Conservation (phyloP, 2,888 invertebrate species). For the Luperina nickerlii region DNA sequence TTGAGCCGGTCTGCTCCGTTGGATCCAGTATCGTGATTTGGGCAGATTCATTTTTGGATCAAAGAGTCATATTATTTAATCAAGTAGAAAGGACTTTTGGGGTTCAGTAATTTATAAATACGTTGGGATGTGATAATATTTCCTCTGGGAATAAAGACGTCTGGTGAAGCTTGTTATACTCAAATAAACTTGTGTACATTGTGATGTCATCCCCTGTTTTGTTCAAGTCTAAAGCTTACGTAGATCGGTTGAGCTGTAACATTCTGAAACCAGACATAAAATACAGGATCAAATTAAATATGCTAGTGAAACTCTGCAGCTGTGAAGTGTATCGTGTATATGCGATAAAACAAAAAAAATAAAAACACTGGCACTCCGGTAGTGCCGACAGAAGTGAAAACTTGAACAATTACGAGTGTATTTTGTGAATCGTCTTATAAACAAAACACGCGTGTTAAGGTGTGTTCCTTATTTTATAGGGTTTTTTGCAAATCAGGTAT, state of each 20-base stretch:
- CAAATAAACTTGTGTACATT: constrained; percentile 13
- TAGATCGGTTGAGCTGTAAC: not conserved
- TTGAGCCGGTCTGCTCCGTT: constrained; percentile 78
- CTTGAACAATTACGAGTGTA: too few species aligned
- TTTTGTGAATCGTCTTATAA: too few species aligned
- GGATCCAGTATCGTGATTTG: constrained; percentile 69
- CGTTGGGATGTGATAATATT: constrained; percentile 51
- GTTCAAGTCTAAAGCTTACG: not conserved
- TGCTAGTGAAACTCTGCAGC: not conserved
- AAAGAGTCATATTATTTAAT: constrained; percentile 69
- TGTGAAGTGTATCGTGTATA: too few species aligned
- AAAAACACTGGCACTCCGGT: too few species aligned
- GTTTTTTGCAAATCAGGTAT: too few species aligned
- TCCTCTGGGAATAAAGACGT: constrained; percentile 34
- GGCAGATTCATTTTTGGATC: constrained; percentile 69
- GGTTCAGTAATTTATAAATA: constrained; percentile 65
- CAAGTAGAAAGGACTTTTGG: constrained; percentile 64
- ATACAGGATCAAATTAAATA: not conserved
- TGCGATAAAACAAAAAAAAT: too few species aligned
- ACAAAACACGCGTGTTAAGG: too few species aligned
- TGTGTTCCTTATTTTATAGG: too few species aligned
- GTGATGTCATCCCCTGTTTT: not conserved
- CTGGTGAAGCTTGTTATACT: constrained; percentile 10
- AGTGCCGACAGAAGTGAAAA: too few species aligned
- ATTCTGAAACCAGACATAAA: not conserved